phyloP scores from a whole-genome alignment of 2,888 invertebrate species.

The Coelinius sp. region DNA sequence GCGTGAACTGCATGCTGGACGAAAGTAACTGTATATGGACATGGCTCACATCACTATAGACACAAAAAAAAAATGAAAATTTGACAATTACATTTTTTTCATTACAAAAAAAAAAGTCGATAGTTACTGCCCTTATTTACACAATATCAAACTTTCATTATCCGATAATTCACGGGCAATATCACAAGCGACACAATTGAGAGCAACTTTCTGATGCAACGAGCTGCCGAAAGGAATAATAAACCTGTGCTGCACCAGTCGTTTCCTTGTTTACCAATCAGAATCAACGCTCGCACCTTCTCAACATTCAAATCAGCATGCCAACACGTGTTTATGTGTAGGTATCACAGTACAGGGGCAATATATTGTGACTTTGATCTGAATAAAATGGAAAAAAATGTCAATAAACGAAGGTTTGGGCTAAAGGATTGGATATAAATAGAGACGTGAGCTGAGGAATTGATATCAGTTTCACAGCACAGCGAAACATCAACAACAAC shows the following conservation, averaged over 20 bases:
- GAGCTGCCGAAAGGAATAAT: conserved; percentile 37
- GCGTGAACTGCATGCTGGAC: neutral
- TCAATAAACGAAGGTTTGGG: conserved; percentile 30
- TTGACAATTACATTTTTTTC: neutral
- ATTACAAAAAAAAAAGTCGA: neutral
- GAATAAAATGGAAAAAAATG: conserved; percentile 36
- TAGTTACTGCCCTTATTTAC: neutral
- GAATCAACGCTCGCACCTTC: conserved; percentile 28
- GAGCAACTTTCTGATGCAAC: conserved; percentile 51
- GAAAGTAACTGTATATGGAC: neutral
- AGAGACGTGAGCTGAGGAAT: conserved; percentile 37
- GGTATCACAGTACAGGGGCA: conserved; percentile 7
- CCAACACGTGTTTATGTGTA: neutral
- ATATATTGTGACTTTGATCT: conserved; percentile 38
- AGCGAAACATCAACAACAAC: conserved; percentile 40
- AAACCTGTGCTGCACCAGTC: conserved; percentile 36
- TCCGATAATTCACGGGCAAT: neutral
- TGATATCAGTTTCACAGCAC: conserved; percentile 50
- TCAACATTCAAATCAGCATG: conserved; percentile 4
- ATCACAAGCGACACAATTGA: conserved; percentile 31
- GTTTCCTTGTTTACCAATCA: conserved; percentile 52
- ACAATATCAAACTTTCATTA: neutral
- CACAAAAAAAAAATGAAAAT: conserved; percentile 2
- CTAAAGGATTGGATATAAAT: conserved; percentile 50
- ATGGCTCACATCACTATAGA: neutral